Percentiles rank a stretch among this genome's conserved stretches.
Evolutionary conservation across 2,797 vertebrate species (phyloP).

Genomic region (Muscicapa striata): DNA sequence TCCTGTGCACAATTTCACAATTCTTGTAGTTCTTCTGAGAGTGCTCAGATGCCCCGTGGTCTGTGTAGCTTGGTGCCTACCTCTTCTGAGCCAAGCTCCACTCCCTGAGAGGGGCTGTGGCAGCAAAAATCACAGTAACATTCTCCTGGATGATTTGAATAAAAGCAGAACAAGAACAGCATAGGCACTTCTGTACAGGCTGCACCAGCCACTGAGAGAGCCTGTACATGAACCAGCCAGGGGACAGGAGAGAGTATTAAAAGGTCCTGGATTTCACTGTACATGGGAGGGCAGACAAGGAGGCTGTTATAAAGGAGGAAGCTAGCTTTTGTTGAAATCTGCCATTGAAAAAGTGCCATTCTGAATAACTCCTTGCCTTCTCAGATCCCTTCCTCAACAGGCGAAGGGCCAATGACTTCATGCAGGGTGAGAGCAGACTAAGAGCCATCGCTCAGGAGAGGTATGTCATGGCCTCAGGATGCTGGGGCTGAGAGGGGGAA

Average conservation of each 20-base stretch:
- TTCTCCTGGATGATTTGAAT: neutral
- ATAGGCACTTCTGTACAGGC: neutral
- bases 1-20: neutral
- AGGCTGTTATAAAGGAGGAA: neutral
- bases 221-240: fast-evolving
- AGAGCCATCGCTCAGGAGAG: conserved; percentile 64
- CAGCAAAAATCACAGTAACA: neutral
- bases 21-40: neutral
- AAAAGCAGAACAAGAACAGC: neutral
- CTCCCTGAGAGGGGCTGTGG: neutral
- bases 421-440: conserved; percentile 63
- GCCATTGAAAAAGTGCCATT: neutral
- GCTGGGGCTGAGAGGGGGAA: neutral
- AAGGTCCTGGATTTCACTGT: neutral
- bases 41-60: neutral
- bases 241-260: neutral
- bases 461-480: conserved; percentile 27
- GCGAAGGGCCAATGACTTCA: conserved; percentile 76
- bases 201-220: neutral
- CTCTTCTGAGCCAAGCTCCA: neutral
- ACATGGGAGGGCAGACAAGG: neutral
- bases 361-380: conserved; percentile 20
- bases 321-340: neutral
- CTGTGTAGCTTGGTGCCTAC: neutral
- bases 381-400: conserved; percentile 78